phyloP scores from a whole-genome alignment of 2,113 vertebrate species.

The Thomomys bottae region DNA sequence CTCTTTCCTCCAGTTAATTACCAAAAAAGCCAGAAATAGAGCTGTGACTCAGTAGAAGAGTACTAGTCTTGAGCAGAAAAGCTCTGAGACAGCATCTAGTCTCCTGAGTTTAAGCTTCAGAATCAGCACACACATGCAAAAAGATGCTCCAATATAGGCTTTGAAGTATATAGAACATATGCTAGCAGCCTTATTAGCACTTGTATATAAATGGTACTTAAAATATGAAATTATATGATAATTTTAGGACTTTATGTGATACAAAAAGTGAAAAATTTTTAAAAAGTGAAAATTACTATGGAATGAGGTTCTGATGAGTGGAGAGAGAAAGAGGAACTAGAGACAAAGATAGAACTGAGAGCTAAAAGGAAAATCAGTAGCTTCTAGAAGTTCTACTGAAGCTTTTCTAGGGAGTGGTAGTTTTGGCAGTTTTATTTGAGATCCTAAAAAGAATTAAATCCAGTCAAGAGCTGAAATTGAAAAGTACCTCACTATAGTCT shows the following conservation, averaged over 20 bases:
- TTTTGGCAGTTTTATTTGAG: not conserved
- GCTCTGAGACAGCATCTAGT: too few species aligned
- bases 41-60: too few species aligned
- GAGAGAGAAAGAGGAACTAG: not conserved
- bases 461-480: not conserved
- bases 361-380: not conserved
- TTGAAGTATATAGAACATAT: not conserved
- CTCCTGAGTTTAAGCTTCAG: too few species aligned
- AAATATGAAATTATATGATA: not conserved
- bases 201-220: not conserved
- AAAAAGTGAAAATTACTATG: not conserved
- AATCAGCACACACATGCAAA: too few species aligned
- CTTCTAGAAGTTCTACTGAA: not conserved
- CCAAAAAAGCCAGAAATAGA: too few species aligned
- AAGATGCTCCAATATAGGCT: not conserved
- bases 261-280: not conserved
- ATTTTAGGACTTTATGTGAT: not conserved
- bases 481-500: not conserved
- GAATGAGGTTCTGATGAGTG: not conserved
- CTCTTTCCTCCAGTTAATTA: too few species aligned
- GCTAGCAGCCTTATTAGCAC: not conserved
- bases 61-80: too few species aligned
- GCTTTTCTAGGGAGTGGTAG: not conserved
- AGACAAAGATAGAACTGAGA: not conserved
- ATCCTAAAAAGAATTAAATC: not conserved